Conservation (phyloP, 2,888 invertebrate genomes). For the Drosophila birchii region DNA sequence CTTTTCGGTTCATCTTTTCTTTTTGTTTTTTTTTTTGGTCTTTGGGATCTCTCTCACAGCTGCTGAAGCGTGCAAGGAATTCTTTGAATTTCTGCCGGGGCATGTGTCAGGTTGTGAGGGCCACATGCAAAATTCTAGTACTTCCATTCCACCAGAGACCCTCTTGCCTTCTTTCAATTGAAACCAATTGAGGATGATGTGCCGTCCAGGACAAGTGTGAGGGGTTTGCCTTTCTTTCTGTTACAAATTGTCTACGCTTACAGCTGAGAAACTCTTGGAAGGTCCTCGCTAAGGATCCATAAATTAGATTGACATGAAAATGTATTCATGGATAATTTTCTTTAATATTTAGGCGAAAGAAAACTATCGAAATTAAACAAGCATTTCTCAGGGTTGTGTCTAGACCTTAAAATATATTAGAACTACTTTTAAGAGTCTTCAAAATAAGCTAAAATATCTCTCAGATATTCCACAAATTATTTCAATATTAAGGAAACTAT, state of each 20-base stretch:
- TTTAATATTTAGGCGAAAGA: background rate
- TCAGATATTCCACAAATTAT: background rate
- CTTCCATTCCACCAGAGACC: conserved; percentile 24
- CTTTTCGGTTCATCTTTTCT: conserved; percentile 49
- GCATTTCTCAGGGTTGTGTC: background rate
- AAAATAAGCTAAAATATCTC: background rate
- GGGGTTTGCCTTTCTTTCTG: conserved; percentile 33
- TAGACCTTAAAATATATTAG: too few relatives aligned
- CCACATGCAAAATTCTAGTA: conserved; percentile 57
- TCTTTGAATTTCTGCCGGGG: conserved; percentile 63
- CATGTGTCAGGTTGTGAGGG: conserved; percentile 58
- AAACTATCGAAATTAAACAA: too few relatives aligned
- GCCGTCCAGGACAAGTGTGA: conserved; percentile 59
- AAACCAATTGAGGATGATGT: conserved; percentile 58
- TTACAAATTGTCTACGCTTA: conserved; percentile 61
- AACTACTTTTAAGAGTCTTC: background rate
- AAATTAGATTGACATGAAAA: too few relatives aligned
- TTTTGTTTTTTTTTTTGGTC: conserved; percentile 6
- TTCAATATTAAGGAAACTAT: background rate
- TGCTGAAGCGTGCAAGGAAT: conserved; percentile 62
- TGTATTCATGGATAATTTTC: too few relatives aligned
- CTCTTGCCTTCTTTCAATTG: conserved; percentile 34
- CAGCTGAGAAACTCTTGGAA: conserved; percentile 33
- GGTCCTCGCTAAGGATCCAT: background rate
- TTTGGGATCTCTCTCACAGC: conserved; percentile 30